Conservation (phyloP, 2,113 vertebrate genomes). For the Tupaia chinensis region DNA sequence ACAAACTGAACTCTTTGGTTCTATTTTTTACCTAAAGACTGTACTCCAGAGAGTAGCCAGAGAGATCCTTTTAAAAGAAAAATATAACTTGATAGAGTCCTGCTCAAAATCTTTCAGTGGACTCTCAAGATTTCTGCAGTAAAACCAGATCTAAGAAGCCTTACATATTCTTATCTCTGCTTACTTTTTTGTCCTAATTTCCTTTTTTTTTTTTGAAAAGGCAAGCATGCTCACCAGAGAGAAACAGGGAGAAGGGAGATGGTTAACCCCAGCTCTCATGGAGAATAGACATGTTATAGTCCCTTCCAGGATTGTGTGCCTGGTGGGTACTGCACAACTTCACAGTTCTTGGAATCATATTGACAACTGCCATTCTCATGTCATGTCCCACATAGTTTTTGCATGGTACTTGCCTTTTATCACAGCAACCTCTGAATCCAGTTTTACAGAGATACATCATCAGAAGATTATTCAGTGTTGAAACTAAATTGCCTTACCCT, state of each 20-base stretch:
- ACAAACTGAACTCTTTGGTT: background rate
- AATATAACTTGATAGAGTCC: background rate
- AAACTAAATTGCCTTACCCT: background rate
- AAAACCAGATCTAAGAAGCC: background rate
- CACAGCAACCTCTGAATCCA: background rate
- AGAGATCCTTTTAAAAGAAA: background rate
- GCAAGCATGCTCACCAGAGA: too few relatives aligned
- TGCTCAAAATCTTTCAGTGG: background rate
- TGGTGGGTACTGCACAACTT: background rate
- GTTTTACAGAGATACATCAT: constrained; percentile 8
- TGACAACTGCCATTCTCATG: background rate
- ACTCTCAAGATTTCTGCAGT: background rate
- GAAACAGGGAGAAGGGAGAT: too few relatives aligned
- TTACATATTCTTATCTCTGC: background rate
- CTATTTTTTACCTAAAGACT: background rate
- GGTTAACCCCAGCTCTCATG: too few relatives aligned
- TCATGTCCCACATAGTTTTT: background rate
- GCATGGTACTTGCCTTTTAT: background rate
- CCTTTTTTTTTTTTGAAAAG: background rate
- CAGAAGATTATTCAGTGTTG: background rate
- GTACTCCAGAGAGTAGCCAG: background rate
- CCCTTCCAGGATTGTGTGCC: background rate
- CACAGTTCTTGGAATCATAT: background rate
- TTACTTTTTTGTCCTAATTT: background rate
- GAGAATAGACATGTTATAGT: too few relatives aligned